These are phyloP conservation scores for Andrena minutula DNA, from an alignment of 2,888 invertebrate genomes.

Conservation along the genomic window DNA sequence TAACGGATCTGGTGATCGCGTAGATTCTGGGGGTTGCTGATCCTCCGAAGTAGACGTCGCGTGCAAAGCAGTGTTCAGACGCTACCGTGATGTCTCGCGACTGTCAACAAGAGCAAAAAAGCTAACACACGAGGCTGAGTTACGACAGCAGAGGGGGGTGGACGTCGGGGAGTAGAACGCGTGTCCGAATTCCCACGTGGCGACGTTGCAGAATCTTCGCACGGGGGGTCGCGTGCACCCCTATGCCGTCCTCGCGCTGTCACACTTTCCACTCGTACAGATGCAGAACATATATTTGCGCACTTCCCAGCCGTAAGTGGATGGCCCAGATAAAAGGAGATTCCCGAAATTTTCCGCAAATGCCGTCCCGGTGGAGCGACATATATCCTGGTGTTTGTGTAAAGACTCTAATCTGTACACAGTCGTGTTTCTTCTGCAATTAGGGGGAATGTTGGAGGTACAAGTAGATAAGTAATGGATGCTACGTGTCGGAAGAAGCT, in stretches of 20 bases:
- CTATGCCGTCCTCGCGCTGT: slow-evolving; percentile 47
- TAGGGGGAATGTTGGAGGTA: slow-evolving; percentile 10
- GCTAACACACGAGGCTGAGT: slow-evolving; percentile 39
- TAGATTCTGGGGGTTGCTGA: neutral
- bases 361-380: slow-evolving; percentile 21
- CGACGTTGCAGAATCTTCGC: slow-evolving; percentile 52
- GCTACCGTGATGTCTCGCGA: neutral
- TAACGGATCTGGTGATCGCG: too few relatives aligned
- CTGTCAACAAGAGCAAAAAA: slow-evolving; percentile 31
- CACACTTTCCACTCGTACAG: slow-evolving; percentile 67
- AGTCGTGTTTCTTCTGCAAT: slow-evolving; percentile 39
- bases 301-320: slow-evolving; percentile 47
- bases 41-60: neutral
- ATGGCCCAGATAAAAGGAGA: slow-evolving; percentile 21
- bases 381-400: slow-evolving; percentile 5
- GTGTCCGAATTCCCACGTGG: slow-evolving; percentile 77
- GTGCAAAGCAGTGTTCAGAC: neutral
- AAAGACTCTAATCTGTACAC: slow-evolving; percentile 26
- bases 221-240: slow-evolving; percentile 55
- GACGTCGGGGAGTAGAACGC: slow-evolving; percentile 60
- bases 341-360: slow-evolving; percentile 59
- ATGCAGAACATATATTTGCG: slow-evolving; percentile 71
- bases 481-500: slow-evolving; percentile 3
- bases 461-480: slow-evolving; percentile 9
- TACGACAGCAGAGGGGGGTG: slow-evolving; percentile 45